Conservation (phyloP, 2,797 vertebrate species). For the Hapalemur alaotrensis region DNA sequence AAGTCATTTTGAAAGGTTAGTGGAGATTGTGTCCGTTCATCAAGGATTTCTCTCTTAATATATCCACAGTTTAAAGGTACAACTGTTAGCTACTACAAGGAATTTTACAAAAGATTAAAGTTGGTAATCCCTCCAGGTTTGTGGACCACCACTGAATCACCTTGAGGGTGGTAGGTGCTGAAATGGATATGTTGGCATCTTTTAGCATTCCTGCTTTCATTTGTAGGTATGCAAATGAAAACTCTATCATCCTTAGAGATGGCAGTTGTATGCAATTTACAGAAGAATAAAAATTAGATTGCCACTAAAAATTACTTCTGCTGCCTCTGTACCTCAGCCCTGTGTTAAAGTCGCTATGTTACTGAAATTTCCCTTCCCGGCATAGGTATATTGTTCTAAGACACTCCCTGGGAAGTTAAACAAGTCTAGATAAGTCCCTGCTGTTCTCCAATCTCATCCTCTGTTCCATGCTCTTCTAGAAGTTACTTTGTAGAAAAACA, state of each 20-base stretch:
- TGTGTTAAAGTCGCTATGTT: neutral
- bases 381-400: neutral
- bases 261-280: neutral
- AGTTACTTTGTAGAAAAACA: conserved; percentile 17
- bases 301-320: neutral
- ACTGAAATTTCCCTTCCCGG: neutral
- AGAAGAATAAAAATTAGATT: neutral
- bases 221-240: neutral
- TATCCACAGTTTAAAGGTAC: neutral
- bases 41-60: conserved; percentile 61
- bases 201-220: neutral
- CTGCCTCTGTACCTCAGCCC: too few species aligned
- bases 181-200: neutral
- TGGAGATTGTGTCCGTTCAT: conserved; percentile 57
- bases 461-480: neutral
- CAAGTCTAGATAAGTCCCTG: neutral
- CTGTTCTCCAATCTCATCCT: neutral
- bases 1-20: conserved; percentile 96
- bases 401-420: neutral
- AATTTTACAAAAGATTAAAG: neutral
- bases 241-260: neutral
- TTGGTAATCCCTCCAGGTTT: neutral
- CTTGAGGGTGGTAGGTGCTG: neutral
- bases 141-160: neutral
- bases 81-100: neutral